A percentile compares a stretch with the other conserved stretches of the same genome.
phyloP scores from a whole-genome alignment of 2,797 vertebrate species.

The Paramormyrops hopkinsi region DNA sequence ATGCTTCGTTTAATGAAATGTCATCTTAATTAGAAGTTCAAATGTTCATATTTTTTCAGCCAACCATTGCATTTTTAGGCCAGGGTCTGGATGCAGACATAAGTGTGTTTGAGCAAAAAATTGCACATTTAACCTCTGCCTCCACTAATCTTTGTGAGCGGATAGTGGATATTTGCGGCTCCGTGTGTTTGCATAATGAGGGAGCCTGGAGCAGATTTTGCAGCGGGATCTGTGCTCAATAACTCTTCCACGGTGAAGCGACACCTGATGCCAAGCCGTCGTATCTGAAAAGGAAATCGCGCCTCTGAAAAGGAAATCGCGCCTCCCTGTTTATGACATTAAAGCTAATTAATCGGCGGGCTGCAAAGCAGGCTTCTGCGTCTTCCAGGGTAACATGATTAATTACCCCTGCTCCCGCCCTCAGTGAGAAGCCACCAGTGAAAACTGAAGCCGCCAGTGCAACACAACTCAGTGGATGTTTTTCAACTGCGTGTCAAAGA shows the following conservation, averaged over 20 bases:
- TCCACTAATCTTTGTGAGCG: neutral
- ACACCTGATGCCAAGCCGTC: neutral
- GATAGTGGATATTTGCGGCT: neutral
- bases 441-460: slow-evolving; percentile 21
- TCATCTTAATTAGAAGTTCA: neutral
- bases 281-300: slow-evolving; percentile 23
- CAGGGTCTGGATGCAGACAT: neutral
- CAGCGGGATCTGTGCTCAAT: neutral
- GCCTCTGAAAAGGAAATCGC: too few species aligned
- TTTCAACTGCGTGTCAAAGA: neutral
- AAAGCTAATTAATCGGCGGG: slow-evolving; percentile 31
- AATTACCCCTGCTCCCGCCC: slow-evolving; percentile 29
- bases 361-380: slow-evolving; percentile 22
- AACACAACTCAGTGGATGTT: neutral
- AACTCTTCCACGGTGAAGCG: neutral
- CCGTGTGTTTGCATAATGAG: slow-evolving; percentile 8
- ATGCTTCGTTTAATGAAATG: neutral
- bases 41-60: neutral
- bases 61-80: neutral
- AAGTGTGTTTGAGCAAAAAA: slow-evolving; percentile 5
- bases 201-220: neutral
- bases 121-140: slow-evolving; percentile 13
- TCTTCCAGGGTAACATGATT: slow-evolving; percentile 25
- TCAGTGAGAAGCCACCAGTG: slow-evolving; percentile 28
- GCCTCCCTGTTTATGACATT: slow-evolving; percentile 16